Conservation (phyloP, 53 echinoderm and acorn worm genomes). For the Paelopatides confundens region DNA sequence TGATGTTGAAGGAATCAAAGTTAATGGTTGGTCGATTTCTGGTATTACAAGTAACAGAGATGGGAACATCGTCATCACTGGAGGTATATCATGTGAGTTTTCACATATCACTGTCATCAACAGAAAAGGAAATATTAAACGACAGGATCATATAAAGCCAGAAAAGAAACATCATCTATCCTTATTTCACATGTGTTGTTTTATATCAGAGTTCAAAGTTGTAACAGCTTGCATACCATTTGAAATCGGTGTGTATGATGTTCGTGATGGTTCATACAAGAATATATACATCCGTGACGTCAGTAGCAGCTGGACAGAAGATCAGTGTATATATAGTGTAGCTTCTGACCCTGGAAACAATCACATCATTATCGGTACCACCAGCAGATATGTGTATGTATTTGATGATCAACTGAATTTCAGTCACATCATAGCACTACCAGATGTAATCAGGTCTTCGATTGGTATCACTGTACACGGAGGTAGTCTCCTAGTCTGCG, state of each 20-base stretch:
- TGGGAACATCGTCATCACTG: background rate
- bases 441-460: background rate
- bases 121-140: background rate
- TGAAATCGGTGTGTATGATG: background rate
- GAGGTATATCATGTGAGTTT: background rate
- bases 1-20: background rate
- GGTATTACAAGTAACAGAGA: background rate
- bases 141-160: background rate
- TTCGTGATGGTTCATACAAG: background rate
- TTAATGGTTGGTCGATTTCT: background rate
- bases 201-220: background rate
- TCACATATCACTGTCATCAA: background rate
- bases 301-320: no score
- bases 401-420: slow-evolving; percentile 2
- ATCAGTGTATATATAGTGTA: no score
- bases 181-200: background rate
- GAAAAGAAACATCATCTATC: no score
- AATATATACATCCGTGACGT: no score
- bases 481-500: background rate
- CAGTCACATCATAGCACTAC: background rate
- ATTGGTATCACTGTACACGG: background rate
- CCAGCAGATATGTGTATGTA: slow-evolving; percentile 1
- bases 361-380: background rate
- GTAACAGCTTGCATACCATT: background rate
- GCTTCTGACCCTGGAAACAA: background rate